Evolutionary conservation across 2,888 invertebrate genomes (phyloP).

Genomic region (Tromatobia lineatoria): DNA sequence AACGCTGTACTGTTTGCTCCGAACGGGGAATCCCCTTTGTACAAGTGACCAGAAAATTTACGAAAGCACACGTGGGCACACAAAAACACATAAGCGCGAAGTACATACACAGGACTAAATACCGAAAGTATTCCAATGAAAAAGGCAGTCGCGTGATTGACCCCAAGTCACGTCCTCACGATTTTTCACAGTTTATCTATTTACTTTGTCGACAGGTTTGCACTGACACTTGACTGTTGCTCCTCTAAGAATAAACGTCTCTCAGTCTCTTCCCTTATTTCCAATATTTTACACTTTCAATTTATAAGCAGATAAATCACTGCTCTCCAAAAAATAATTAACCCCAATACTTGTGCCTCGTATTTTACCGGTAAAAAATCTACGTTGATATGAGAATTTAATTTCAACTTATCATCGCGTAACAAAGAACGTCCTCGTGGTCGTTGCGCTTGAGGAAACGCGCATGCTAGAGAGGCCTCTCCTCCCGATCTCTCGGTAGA

Average conservation of each 20-base stretch:
- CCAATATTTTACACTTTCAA: neutral
- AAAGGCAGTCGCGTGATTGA: slow-evolving; percentile 14
- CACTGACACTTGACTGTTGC: slow-evolving; percentile 61
- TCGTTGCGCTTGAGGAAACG: slow-evolving; percentile 50
- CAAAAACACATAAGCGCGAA: too few species aligned
- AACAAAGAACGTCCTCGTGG: slow-evolving; percentile 64
- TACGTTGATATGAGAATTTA: neutral
- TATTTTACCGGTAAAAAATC: neutral
- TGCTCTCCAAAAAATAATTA: too few species aligned
- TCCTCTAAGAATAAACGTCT: slow-evolving; percentile 45
- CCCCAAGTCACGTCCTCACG: neutral
- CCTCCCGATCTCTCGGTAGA: slow-evolving; percentile 66
- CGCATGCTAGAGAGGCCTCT: slow-evolving; percentile 67
- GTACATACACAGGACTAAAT: neutral
- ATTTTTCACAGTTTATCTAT: slow-evolving; percentile 36
- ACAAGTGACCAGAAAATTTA: slow-evolving; percentile 33
- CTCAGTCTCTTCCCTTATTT: neutral
- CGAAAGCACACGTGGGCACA: slow-evolving; percentile 22
- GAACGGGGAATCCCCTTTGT: slow-evolving; percentile 47
- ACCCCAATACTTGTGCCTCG: too few species aligned
- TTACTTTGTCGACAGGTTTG: slow-evolving; percentile 46
- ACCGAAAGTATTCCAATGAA: neutral
- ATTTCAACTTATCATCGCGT: slow-evolving; percentile 13
- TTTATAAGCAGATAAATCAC: neutral
- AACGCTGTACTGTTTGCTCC: neutral